These are phyloP conservation scores for Ptilorrhoa leucosticta DNA, from an alignment of 2,113 vertebrate genomes.

Conservation along the genomic window DNA sequence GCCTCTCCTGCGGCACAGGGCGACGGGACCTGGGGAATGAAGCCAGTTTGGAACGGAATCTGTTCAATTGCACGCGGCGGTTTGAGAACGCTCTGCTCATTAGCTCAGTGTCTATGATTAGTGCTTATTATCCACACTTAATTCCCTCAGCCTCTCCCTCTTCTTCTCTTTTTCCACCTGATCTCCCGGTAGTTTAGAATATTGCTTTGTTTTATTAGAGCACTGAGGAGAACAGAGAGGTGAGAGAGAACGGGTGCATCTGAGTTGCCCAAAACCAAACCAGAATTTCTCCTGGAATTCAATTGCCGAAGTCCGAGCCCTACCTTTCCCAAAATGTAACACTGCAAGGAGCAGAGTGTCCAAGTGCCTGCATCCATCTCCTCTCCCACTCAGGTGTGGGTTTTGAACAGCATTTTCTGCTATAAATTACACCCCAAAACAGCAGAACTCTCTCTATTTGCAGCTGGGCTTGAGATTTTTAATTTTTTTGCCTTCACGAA, in stretches of 20 bases:
- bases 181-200: not conserved
- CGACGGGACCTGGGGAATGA: not conserved
- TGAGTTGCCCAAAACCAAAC: not conserved
- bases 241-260: rapidly evolving
- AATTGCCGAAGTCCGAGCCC: not conserved
- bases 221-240: not conserved
- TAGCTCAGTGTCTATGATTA: not conserved
- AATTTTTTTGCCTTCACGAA: not conserved
- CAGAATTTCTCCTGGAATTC: not conserved
- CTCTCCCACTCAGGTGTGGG: not conserved
- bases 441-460: not conserved
- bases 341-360: not conserved
- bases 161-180: not conserved
- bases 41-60: not conserved
- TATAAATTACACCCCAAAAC: not conserved
- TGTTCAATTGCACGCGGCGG: not conserved
- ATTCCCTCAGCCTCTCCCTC: not conserved
- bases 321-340: not conserved
- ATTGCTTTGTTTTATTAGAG: not conserved
- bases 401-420: not conserved
- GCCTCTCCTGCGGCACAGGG: not conserved
- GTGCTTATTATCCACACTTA: not conserved
- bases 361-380: rapidly evolving
- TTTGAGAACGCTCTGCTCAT: not conserved
- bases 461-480: not conserved